Base-by-base conservation (phyloP, 2,797 vertebrate species). In the Antrozous pallidus region DNA sequence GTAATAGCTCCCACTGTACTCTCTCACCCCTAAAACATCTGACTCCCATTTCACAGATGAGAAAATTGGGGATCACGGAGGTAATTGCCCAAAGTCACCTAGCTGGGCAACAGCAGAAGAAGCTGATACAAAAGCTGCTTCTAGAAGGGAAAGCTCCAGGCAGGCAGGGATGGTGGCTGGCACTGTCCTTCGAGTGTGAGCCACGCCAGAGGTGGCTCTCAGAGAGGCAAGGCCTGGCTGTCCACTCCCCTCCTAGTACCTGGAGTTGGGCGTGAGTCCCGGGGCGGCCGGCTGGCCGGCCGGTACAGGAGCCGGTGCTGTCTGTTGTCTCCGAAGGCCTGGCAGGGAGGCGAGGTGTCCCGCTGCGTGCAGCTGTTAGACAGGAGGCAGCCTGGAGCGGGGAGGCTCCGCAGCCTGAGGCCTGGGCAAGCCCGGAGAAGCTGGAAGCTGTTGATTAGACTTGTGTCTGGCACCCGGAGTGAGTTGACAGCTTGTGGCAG, bases 381-480 rank as follows among this genome's bases (percentile, higher is more conserved):
- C 85, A 85, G 92, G 73, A 85, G 17, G 20, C 85, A 93, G 81
- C 73, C 88, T 73, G 63, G 93, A 74, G 87, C 90, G 75, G 73
- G 63, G 81, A 95, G 58, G 78, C 79, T 77, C 70, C 0, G 2
- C 63, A 77, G 92, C 88, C 90, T 3, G 74, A 80, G 93, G 88
- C 92, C 91, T 88, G 93, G 94, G 85, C 94, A 93, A 95, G 92
- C 85, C 96, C 91, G 18, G 95, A 93, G 93, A 93, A 83, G 85
- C 94, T 96, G 42, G 40, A 61, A 91, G 79, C 93, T 87, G 94
- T 91, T 82, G 90, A 96, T 81, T 42, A 70, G 91, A 82, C 82
- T 85, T 73, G 13, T 6, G 58, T 96, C 94, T 97, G 93, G 90
- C 89, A 88, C 88, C 78, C 49, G 6, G 58, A 67, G 65, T 0